phyloP scores from a whole-genome alignment of 2,888 invertebrate species.

The Pristionchus arcanus region DNA sequence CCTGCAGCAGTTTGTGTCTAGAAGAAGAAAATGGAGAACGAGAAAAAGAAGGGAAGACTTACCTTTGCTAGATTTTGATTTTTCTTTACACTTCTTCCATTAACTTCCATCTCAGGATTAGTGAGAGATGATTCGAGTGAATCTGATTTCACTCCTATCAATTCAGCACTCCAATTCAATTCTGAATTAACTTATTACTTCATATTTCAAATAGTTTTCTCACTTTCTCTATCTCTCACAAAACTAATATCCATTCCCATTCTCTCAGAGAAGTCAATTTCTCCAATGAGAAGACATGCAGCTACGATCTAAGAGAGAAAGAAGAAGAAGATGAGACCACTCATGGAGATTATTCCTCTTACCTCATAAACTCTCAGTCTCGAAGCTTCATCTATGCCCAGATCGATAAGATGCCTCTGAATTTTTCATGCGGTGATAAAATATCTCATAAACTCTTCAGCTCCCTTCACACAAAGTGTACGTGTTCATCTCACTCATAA shows the following conservation, averaged over 20 bases:
- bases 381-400: slow-evolving; percentile 19
- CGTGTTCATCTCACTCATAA: background rate
- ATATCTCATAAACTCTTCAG: background rate
- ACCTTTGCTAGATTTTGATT: slow-evolving; percentile 81
- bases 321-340: background rate
- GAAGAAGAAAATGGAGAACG: background rate
- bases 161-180: slow-evolving; percentile 69
- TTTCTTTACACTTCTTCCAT: slow-evolving; percentile 81
- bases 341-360: background rate
- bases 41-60: background rate
- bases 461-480: background rate
- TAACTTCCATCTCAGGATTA: slow-evolving; percentile 81
- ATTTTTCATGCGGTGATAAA: background rate
- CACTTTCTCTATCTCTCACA: slow-evolving; percentile 71
- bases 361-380: slow-evolving; percentile 44
- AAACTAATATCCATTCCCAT: slow-evolving; percentile 74
- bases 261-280: slow-evolving; percentile 76
- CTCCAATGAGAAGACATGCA: slow-evolving; percentile 75
- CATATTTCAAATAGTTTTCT: background rate
- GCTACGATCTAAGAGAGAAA: slow-evolving; percentile 60
- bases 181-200: slow-evolving; percentile 60
- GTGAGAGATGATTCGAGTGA: slow-evolving; percentile 80
- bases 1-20: slow-evolving; percentile 70
- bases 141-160: slow-evolving; percentile 68
- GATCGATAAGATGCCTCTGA: slow-evolving; percentile 30